phyloP scores from a whole-genome alignment of 1,140 invertebrate species.

The Drosophila serrata region DNA sequence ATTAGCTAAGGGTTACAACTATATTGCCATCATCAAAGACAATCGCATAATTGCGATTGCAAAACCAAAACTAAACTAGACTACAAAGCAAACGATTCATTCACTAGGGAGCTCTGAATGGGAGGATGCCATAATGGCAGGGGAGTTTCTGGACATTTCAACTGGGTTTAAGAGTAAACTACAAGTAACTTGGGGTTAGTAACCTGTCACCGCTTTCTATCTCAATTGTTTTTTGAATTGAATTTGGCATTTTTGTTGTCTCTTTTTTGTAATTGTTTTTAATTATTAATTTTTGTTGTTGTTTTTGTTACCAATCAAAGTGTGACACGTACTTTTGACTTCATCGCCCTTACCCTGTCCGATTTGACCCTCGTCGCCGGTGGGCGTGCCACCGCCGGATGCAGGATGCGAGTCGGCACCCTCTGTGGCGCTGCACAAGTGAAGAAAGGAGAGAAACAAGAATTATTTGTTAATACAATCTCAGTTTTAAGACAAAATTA shows the following conservation, averaged over 20 bases:
- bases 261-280: slow-evolving; percentile 26
- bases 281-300: slow-evolving; percentile 19
- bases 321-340: slow-evolving; percentile 84
- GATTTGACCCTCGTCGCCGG: slow-evolving; percentile 92
- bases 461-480: not conserved
- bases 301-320: slow-evolving; percentile 71
- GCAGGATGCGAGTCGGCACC: slow-evolving; percentile 93
- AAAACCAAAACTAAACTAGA: slow-evolving; percentile 59
- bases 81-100: slow-evolving; percentile 62
- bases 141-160: slow-evolving; percentile 9
- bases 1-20: not conserved
- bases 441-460: slow-evolving; percentile 12
- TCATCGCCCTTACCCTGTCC: slow-evolving; percentile 90
- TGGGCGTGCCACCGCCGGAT: slow-evolving; percentile 90
- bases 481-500: not conserved
- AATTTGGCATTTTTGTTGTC: slow-evolving; percentile 29
- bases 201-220: slow-evolving; percentile 81
- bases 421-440: slow-evolving; percentile 90
- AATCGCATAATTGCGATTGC: slow-evolving; percentile 33
- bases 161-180: slow-evolving; percentile 19
- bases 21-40: slow-evolving; percentile 3
- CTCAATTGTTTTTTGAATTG: slow-evolving; percentile 39
- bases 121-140: not conserved
- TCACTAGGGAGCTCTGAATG: slow-evolving; percentile 22
- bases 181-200: slow-evolving; percentile 55